Evolutionary conservation across 2,888 invertebrate species (phyloP).

Genomic region (Cephus spinipes): DNA sequence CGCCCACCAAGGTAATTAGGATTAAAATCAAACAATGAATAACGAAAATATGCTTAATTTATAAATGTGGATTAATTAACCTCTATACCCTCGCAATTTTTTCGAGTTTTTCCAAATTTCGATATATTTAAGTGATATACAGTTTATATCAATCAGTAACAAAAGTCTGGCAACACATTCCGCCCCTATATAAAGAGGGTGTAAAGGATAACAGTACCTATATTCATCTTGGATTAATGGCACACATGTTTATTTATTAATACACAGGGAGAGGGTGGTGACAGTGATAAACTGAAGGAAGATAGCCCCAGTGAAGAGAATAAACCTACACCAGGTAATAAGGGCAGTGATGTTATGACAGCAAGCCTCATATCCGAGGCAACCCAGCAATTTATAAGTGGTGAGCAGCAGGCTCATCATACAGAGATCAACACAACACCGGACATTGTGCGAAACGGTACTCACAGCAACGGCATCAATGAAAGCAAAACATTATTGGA

Average conservation of each 20-base stretch:
- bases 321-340: conserved; percentile 53
- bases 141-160: no score
- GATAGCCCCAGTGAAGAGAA: conserved; percentile 60
- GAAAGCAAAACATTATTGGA: conserved; percentile 45
- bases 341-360: conserved; percentile 61
- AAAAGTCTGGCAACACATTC: no score
- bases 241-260: background rate
- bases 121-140: no score
- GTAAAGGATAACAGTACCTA: background rate
- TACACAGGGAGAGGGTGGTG: conserved; percentile 56
- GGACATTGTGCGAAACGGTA: conserved; percentile 47
- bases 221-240: background rate
- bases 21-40: background rate
- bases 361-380: conserved; percentile 63
- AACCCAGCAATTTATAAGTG: conserved; percentile 61
- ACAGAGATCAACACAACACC: conserved; percentile 51
- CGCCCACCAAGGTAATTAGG: conserved; percentile 65
- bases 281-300: conserved; percentile 61
- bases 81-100: no score
- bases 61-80: background rate
- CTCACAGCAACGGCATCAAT: conserved; percentile 57
- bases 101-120: no score
- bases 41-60: background rate
- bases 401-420: conserved; percentile 57
- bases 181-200: no score